Evolutionary conservation across 2,888 invertebrate genomes (phyloP).

Genomic region (Nymphalis c-album): DNA sequence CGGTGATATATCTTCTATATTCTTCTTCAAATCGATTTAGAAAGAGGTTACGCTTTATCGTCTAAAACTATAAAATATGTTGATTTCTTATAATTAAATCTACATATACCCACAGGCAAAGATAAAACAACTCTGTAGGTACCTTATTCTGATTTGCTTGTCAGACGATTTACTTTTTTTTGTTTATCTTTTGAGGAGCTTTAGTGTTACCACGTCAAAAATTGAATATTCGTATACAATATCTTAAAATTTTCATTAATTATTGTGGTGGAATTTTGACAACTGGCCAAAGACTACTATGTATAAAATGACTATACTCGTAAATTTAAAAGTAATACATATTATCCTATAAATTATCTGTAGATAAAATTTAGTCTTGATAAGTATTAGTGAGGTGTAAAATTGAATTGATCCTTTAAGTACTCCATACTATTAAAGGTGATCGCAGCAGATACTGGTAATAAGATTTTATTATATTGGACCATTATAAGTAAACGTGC

Average conservation of each 20-base stretch:
- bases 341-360: not conserved
- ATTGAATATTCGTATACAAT: too few relatives aligned
- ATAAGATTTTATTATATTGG: conserved; percentile 75
- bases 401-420: conserved; percentile 62
- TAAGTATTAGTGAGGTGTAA: conserved; percentile 41
- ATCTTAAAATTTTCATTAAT: too few relatives aligned
- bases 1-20: conserved; percentile 11
- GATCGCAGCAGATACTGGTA: conserved; percentile 64
- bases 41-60: not conserved
- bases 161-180: too few relatives aligned
- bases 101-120: not conserved
- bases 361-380: conserved; percentile 1
- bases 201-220: too few relatives aligned
- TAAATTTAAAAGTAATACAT: too few relatives aligned
- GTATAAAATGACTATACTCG: too few relatives aligned
- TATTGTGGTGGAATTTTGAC: too few relatives aligned
- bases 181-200: too few relatives aligned
- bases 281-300: too few relatives aligned
- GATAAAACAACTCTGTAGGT: not conserved
- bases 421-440: conserved; percentile 63
- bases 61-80: not conserved
- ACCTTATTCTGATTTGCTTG: not conserved
- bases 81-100: not conserved
- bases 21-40: not conserved
- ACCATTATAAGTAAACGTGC: conserved; percentile 72